phyloP scores from a whole-genome alignment of 2,113 vertebrate species.

The Pristiophorus japonicus region DNA sequence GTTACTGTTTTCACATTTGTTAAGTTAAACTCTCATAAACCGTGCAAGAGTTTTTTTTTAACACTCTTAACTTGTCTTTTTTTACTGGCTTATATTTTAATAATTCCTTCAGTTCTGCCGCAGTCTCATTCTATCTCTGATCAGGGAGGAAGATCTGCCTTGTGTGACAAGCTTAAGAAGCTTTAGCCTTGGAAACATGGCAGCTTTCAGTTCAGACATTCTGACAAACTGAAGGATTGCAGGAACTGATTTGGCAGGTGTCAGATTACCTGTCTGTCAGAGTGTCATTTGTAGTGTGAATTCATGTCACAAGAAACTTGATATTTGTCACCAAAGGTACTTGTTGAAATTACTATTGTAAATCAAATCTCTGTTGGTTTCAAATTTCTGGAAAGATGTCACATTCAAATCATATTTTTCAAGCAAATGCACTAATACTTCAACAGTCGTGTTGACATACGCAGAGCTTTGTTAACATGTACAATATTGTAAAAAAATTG shows the following conservation, averaged over 20 bases:
- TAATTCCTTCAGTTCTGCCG: background rate
- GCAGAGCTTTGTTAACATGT: background rate
- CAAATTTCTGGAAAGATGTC: constrained; percentile 28
- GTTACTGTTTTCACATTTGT: background rate
- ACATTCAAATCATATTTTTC: constrained; percentile 31
- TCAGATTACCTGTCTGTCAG: constrained; percentile 36
- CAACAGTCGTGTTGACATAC: background rate
- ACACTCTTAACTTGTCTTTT: background rate
- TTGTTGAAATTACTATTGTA: constrained; percentile 33
- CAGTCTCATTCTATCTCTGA: background rate
- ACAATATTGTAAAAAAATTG: background rate
- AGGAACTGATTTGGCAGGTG: constrained; percentile 35
- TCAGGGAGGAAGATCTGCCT: background rate
- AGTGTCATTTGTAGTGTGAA: constrained; percentile 31
- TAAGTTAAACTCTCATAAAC: background rate
- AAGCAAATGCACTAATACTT: background rate
- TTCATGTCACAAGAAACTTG: constrained; percentile 30
- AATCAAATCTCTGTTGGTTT: constrained; percentile 27
- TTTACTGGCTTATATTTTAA: constrained; percentile 19
- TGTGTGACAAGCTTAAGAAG: background rate
- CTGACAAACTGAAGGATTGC: constrained; percentile 20
- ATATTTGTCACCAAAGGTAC: constrained; percentile 29
- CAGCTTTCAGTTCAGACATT: constrained; percentile 1
- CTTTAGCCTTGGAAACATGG: constrained; percentile 12
- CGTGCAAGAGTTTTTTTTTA: background rate